Base-by-base conservation (phyloP, 2,888 invertebrate species). In the Polydrusus pterygomalis region DNA sequence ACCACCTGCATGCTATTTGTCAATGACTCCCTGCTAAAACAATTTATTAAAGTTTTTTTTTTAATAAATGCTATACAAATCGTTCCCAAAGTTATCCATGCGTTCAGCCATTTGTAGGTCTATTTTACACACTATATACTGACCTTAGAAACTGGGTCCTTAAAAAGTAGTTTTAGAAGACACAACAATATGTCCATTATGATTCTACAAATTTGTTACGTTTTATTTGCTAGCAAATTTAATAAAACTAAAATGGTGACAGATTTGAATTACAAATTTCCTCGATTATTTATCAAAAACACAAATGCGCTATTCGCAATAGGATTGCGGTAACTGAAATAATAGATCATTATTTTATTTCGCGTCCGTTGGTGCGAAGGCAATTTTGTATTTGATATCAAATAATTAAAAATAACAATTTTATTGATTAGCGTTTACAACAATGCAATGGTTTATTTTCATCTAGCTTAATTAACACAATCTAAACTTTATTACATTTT, bases 391-490 rank as follows among this genome's bases (percentile, higher is more conserved):
- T 51, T 51, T 51, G 51, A 18, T 51, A 20, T 51, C 20, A 51
- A 18, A 20, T 51, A 51, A 51, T 51, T 51, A 17, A 18, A n/a
- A 51, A 51, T 20, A 18, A 51, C 18, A 51, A 51, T 51, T 51
- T 34, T 34, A 34, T 7, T 10, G 34, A 34, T 6, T 6, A 34
- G 2, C 34, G 8, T 34, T 34, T 34, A 34, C 2, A 34, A 34
- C 5, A 34, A 7, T 34, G 8, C 9, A 7, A 1, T 34, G 34
- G n/a, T n/a, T n/a, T n/a, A n/a, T 34, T 34, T 34, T 2, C 34
- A 34, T 34, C 10, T 34, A 8, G 34, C 34, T 34, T 34, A 34
- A 34, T 34, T 34, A 34, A 34, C 7, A 34, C 9, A 9, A 10
- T 7, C 34, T 34, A 9, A 10, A 7, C 34, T 34, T 34, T 10